These are phyloP conservation scores for Zeugodacus cucurbitae DNA, from an alignment of 1,140 invertebrate genomes.

Conservation along the genomic window DNA sequence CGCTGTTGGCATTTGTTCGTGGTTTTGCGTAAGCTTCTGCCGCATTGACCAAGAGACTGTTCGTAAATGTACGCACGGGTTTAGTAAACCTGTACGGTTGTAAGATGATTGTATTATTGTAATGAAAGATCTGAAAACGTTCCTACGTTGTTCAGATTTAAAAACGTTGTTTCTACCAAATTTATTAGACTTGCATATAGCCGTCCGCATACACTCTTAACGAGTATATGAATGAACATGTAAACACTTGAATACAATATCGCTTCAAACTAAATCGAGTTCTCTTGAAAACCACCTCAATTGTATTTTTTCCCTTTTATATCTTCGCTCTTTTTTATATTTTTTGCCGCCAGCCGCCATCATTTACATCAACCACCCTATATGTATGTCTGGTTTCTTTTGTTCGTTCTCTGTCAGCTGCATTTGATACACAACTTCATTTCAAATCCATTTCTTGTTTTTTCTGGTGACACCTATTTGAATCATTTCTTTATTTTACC, in stretches of 20 bases:
- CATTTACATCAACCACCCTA: background rate
- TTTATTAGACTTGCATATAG: background rate
- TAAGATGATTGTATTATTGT: background rate
- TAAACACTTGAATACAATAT: background rate
- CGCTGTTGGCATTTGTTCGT: background rate
- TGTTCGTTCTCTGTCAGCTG: background rate
- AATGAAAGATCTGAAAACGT: background rate
- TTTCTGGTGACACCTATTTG: background rate
- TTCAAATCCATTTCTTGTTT: background rate
- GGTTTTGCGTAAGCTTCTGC: background rate
- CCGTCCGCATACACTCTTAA: background rate
- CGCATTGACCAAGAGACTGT: too few species aligned
- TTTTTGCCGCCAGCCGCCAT: background rate
- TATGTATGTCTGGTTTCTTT: background rate
- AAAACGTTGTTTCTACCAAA: background rate
- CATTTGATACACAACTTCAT: background rate
- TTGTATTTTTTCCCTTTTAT: background rate
- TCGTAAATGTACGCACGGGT: too few species aligned
- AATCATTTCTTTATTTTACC: constrained; percentile 4
- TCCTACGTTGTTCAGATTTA: background rate
- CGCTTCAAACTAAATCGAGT: background rate
- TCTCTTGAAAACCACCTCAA: background rate
- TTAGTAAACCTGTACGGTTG: too few species aligned
- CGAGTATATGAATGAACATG: background rate
- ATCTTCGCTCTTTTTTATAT: background rate